Conservation (phyloP, 2,888 invertebrate species). For the Eupithecia abbreviata region DNA sequence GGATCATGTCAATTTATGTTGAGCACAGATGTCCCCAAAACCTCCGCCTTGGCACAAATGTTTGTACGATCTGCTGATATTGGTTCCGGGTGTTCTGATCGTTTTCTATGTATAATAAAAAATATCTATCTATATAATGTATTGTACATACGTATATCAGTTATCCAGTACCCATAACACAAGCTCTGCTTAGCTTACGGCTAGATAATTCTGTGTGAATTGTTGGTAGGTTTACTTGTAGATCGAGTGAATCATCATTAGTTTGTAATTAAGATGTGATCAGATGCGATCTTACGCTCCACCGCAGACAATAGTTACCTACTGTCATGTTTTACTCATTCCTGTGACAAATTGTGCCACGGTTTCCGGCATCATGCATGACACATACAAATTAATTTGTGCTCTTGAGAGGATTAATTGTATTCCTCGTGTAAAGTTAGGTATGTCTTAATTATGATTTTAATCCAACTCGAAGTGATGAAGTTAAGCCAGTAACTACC, state of each 20-base stretch:
- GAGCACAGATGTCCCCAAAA: not conserved
- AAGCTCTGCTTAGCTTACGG: too few species aligned
- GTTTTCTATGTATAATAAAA: too few species aligned
- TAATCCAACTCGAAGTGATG: not conserved
- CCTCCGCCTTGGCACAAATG: too few species aligned
- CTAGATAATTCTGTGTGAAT: too few species aligned
- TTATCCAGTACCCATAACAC: too few species aligned
- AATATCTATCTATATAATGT: too few species aligned
- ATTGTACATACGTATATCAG: too few species aligned
- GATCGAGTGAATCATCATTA: slow-evolving; percentile 32
- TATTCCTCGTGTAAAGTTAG: not conserved
- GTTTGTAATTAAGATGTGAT: slow-evolving; percentile 41
- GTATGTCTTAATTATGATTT: not conserved
- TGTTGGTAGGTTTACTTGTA: too few species aligned
- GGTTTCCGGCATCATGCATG: slow-evolving; percentile 20
- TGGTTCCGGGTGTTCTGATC: too few species aligned
- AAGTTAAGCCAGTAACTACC: not conserved
- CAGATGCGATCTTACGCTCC: slow-evolving; percentile 40
- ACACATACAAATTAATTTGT: slow-evolving; percentile 21
- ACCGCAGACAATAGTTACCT: slow-evolving; percentile 34
- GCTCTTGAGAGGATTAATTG: not conserved
- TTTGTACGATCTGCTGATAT: too few species aligned
- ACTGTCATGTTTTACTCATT: slow-evolving; percentile 35
- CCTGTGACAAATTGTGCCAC: slow-evolving; percentile 25
- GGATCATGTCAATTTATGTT: not conserved